Base-by-base conservation (phyloP, 1,140 invertebrate species). In the Brachionus angularis region DNA sequence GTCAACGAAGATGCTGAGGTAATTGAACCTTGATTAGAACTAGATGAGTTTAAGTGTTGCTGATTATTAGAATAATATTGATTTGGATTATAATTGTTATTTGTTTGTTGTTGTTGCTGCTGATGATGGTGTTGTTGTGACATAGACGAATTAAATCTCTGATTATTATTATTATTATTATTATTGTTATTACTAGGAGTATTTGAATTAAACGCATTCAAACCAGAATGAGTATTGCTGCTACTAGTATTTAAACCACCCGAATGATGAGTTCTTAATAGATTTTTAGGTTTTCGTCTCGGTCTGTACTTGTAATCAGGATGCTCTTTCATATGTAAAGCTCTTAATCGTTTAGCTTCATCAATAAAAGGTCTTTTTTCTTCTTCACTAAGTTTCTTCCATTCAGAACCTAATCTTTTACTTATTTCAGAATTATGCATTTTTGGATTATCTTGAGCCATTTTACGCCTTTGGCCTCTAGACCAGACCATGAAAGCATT, bases 401-500 rank as follows among this genome's bases (percentile, higher is more conserved):
- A 98, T 79, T 98, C 95, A 36, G 93, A 93, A 2, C 96, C 96
- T 27, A 99, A 84, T 27, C 96, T 84, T 80, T 98, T 98, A 10
- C 89, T 92, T 76, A 99, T 99, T 84, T 98, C 96, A 0, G 92
- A 96, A 77, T 99, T 99, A 81, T 99, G 96, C 96, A 99, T 98
- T 83, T 99, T 98, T 0, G 96, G 96, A 80, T 98, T 98, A 77
- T 98, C 96, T 75, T 96, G 94, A 0, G 96, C 96, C 94, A 99
- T 98, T 84, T 98, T 98, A 73, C 95, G 85, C 50, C 96, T 84
- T 78, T 98, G 95, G 0, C 95, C 95, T 0, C 96, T 84, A 3
- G 93, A 96, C 96, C 96, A 98, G 10, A 99, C 96, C 96, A 98
- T 99, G 81, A 98, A 99, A 14, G 96, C 96, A 83, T 98, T 98